Evolutionary conservation across 2,797 vertebrate species (phyloP).

Genomic region (Cossypha dichroa): DNA sequence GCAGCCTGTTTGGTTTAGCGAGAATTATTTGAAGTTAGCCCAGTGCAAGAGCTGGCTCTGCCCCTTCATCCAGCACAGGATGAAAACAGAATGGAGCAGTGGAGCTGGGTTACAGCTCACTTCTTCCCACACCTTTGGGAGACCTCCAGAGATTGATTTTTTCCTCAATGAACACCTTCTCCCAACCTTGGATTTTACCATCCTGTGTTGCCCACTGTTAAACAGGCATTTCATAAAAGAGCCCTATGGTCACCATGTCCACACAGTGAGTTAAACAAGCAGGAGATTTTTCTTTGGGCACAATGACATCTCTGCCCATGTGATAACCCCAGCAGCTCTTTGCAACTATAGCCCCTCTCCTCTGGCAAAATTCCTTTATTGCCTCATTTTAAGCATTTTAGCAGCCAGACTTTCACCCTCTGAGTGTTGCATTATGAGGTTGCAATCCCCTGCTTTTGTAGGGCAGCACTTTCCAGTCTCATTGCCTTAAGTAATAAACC

Average conservation of each 20-base stretch:
- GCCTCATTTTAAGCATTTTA: background rate
- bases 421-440: background rate
- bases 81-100: background rate
- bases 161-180: background rate
- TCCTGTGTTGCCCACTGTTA: too few relatives aligned
- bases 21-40: background rate
- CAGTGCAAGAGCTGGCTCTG: background rate
- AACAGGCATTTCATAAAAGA: background rate
- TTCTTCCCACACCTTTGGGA: background rate
- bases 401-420: background rate
- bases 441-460: background rate
- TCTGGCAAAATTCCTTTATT: background rate
- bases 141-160: accelerated
- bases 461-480: background rate
- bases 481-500: accelerated
- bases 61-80: background rate
- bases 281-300: background rate
- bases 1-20: background rate
- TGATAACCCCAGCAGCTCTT: accelerated
- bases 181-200: background rate
- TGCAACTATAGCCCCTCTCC: background rate
- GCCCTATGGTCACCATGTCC: accelerated
- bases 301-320: accelerated
- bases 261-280: background rate
- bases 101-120: background rate